A percentile compares a stretch with the other conserved stretches of the same genome.
These are phyloP conservation scores for Tetropium fuscum DNA, from an alignment of 2,888 invertebrate genomes.

Conservation along the genomic window DNA sequence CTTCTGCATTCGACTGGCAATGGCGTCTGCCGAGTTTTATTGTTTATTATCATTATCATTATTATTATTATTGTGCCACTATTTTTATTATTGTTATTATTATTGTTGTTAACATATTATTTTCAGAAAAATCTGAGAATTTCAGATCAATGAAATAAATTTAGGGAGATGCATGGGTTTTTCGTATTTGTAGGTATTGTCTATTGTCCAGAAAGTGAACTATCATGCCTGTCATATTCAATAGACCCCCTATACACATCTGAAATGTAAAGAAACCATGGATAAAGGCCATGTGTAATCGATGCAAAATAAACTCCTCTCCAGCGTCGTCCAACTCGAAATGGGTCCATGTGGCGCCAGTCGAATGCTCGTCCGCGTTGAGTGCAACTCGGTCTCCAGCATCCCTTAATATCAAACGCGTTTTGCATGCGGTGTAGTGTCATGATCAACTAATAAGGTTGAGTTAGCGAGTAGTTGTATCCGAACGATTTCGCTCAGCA, in stretches of 20 bases:
- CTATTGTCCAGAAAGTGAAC: no score
- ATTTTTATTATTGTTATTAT: no score
- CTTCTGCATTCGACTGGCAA: no score
- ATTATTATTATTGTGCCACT: no score
- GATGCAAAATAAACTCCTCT: slow-evolving; percentile 48
- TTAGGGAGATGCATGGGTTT: no score
- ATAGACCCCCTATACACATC: neutral
- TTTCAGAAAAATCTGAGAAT: no score
- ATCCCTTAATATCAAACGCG: slow-evolving; percentile 19
- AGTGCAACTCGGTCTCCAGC: slow-evolving; percentile 30
- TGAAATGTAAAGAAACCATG: slow-evolving; percentile 1
- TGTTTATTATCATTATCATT: no score
- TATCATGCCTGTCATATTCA: no score
- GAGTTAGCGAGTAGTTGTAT: slow-evolving; percentile 16
- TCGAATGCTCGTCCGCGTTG: slow-evolving; percentile 50
- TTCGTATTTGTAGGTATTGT: no score
- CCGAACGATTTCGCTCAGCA: slow-evolving; percentile 2
- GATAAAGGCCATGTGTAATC: slow-evolving; percentile 49
- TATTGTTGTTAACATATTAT: no score
- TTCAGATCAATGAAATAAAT: no score
- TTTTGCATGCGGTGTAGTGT: slow-evolving; percentile 23
- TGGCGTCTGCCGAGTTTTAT: no score
- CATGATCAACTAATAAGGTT: slow-evolving; percentile 22
- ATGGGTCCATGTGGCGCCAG: slow-evolving; percentile 57
- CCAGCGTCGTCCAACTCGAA: slow-evolving; percentile 43